A percentile compares a stretch with the other conserved stretches of the same genome.
Conservation (phyloP, 2,113 vertebrate species). For the Clupea harengus region DNA sequence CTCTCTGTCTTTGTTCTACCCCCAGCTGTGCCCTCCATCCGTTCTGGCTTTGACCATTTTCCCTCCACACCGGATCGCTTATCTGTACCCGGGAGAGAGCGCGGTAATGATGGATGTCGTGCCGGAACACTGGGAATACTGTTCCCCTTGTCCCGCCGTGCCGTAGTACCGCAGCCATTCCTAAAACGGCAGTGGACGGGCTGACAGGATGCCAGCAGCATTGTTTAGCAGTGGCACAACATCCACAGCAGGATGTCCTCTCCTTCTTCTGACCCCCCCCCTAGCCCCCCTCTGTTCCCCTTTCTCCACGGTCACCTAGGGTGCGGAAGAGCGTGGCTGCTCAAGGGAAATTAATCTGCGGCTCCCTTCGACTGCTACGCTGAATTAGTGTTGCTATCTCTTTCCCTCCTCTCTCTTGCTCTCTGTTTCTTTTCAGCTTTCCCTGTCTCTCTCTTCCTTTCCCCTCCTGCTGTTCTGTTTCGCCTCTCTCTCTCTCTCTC, state of each 20-base stretch:
- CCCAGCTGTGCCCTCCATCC: slow-evolving; percentile 35
- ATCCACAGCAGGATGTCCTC: slow-evolving; percentile 72
- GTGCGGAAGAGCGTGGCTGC: slow-evolving; percentile 17
- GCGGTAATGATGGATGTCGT: background rate
- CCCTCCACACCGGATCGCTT: background rate
- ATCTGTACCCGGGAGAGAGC: background rate
- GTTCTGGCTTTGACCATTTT: no score
- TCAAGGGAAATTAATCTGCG: slow-evolving; percentile 19
- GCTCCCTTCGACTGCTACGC: background rate
- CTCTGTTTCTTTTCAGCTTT: slow-evolving; percentile 12
- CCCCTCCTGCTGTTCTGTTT: background rate
- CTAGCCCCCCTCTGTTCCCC: slow-evolving; percentile 22
- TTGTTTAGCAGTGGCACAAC: slow-evolving; percentile 63
- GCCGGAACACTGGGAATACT: background rate
- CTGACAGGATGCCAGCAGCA: slow-evolving; percentile 66
- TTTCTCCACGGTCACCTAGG: slow-evolving; percentile 20
- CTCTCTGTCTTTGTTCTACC: background rate
- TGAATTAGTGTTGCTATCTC: slow-evolving; percentile 14
- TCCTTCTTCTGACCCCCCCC: slow-evolving; percentile 43
- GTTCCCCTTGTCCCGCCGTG: background rate
- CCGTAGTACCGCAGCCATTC: slow-evolving; percentile 32
- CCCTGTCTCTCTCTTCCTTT: slow-evolving; percentile 8
- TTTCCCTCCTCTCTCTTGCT: slow-evolving; percentile 18
- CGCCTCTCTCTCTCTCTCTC: slow-evolving; percentile 39
- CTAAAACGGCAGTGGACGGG: slow-evolving; percentile 17